A percentile compares a stretch with the other conserved stretches of the same genome.
These are phyloP conservation scores for Brachyalestes nurse DNA, from an alignment of 2,797 vertebrate genomes.

Conservation along the genomic window DNA sequence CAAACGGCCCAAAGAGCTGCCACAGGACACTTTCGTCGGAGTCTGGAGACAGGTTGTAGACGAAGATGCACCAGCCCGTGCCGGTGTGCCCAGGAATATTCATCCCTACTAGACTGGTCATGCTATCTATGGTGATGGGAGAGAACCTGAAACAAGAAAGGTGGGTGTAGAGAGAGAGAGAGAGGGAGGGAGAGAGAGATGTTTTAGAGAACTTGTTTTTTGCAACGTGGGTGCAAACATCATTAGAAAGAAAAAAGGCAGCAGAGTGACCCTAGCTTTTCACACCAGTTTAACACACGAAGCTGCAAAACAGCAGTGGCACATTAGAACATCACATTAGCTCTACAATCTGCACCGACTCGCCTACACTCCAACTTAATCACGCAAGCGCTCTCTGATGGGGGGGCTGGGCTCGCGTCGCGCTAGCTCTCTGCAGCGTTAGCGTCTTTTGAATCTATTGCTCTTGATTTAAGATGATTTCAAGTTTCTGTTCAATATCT, in stretches of 20 bases:
- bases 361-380: neutral
- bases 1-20: slow-evolving; percentile 99
- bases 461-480: slow-evolving; percentile 39
- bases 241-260: slow-evolving; percentile 7
- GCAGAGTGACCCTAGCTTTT: slow-evolving; percentile 30
- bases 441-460: slow-evolving; percentile 44
- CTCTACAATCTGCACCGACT: neutral
- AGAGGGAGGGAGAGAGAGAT: slow-evolving; percentile 3
- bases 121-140: slow-evolving; percentile 99
- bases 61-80: slow-evolving; percentile 99
- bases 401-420: neutral
- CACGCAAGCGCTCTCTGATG: neutral
- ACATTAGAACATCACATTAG: slow-evolving; percentile 30
- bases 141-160: slow-evolving; percentile 86
- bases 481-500: slow-evolving; percentile 45
- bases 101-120: slow-evolving; percentile 99
- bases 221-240: slow-evolving; percentile 22
- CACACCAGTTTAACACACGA: slow-evolving; percentile 14
- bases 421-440: slow-evolving; percentile 20
- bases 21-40: slow-evolving; percentile 99
- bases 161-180: slow-evolving; percentile 50
- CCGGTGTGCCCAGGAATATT: slow-evolving; percentile 99
- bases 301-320: neutral
- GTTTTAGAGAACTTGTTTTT: slow-evolving; percentile 41
- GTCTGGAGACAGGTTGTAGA: slow-evolving; percentile 99